Conservation (phyloP, 2,888 invertebrate species). For the Psylliodes chrysocephalus region DNA sequence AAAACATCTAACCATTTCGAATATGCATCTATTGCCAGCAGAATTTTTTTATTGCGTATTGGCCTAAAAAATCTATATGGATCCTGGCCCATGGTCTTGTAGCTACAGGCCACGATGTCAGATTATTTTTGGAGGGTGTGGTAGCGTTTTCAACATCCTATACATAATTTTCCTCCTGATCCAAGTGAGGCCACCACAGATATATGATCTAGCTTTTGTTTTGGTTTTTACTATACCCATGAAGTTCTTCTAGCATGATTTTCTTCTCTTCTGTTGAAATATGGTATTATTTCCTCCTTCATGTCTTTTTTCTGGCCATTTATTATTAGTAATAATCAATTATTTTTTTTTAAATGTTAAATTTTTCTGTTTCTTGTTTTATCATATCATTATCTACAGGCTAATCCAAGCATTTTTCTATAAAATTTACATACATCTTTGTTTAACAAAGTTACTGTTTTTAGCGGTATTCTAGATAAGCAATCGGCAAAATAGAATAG, state of each 20-base stretch:
- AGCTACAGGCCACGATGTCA: constrained; percentile 42
- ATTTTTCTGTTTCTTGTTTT: background rate
- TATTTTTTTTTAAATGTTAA: constrained; percentile 40
- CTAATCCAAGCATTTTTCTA: constrained; percentile 14
- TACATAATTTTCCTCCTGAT: constrained; percentile 40
- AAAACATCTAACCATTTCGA: too few relatives aligned
- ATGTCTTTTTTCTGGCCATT: too few relatives aligned
- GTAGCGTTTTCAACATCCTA: constrained; percentile 43
- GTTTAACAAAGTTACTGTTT: background rate
- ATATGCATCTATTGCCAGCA: constrained; percentile 36
- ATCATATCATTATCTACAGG: constrained; percentile 18
- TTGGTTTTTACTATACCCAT: too few relatives aligned
- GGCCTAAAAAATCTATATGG: too few relatives aligned
- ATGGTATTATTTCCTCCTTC: too few relatives aligned
- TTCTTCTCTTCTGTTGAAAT: too few relatives aligned
- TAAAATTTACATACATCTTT: constrained; percentile 20
- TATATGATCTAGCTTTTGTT: constrained; percentile 43
- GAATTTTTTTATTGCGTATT: constrained; percentile 27
- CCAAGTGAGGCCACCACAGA: constrained; percentile 41
- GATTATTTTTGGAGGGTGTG: constrained; percentile 36
- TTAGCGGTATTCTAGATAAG: constrained; percentile 12
- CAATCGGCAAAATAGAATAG: constrained; percentile 2
- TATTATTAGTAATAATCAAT: too few relatives aligned
- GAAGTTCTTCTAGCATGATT: constrained; percentile 45
- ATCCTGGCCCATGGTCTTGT: too few relatives aligned